Evolutionary conservation across 2,888 invertebrate species (phyloP).

Genomic region (Trissonchulus latispiculum): DNA sequence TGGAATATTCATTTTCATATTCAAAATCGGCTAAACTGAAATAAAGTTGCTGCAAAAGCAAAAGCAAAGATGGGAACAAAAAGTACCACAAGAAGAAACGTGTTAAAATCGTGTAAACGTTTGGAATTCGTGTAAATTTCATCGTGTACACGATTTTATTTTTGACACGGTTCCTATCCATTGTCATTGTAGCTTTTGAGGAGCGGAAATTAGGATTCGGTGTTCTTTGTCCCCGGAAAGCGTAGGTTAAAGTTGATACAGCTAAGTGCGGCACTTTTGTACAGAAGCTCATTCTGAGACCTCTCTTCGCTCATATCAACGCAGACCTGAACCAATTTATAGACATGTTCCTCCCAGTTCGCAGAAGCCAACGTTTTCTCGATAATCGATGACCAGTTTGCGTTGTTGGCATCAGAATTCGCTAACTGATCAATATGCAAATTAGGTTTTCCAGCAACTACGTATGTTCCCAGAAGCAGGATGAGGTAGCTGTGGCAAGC

Average conservation of each 20-base stretch:
- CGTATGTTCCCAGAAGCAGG: not conserved
- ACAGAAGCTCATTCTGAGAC: constrained; percentile 11
- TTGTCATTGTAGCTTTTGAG: too few species aligned
- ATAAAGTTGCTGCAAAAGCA: too few species aligned
- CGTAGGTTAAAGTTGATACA: not conserved
- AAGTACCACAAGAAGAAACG: too few species aligned
- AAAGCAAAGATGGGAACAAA: too few species aligned
- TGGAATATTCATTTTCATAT: too few species aligned
- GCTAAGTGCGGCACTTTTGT: constrained; percentile 10
- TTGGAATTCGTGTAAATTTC: too few species aligned
- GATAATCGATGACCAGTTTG: not conserved
- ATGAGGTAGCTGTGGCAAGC: not conserved
- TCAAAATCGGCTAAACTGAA: too few species aligned
- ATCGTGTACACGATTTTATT: too few species aligned
- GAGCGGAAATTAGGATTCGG: too few species aligned
- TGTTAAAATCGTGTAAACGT: too few species aligned
- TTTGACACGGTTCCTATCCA: too few species aligned
- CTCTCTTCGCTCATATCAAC: not conserved
- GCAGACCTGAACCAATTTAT: constrained; percentile 13
- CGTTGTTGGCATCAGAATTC: not conserved
- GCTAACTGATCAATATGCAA: not conserved
- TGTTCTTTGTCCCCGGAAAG: too few species aligned
- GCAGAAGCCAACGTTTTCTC: not conserved
- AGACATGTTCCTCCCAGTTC: constrained; percentile 1
- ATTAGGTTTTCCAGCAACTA: not conserved